These are phyloP conservation scores for Aurelia coerulea DNA, from an alignment of 30 jellyfish, hydroid and myxozoan genomes.

Conservation along the genomic window DNA sequence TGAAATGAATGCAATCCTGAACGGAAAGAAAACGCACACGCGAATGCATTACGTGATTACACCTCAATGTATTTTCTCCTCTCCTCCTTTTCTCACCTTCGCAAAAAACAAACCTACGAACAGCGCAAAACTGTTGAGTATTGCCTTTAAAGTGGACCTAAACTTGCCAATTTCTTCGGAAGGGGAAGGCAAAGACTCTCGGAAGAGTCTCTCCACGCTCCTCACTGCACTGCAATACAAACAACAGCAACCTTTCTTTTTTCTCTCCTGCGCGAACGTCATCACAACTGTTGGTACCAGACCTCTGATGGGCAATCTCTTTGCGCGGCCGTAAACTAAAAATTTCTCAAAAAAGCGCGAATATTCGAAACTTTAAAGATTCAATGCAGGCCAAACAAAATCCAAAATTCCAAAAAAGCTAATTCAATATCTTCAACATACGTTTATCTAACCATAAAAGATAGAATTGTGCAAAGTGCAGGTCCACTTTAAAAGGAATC, in stretches of 20 bases:
- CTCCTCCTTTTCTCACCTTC: too few relatives aligned
- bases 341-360: conserved; percentile 34
- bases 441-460: conserved; percentile 16
- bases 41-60: too few relatives aligned
- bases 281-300: conserved; percentile 35
- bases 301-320: conserved; percentile 45
- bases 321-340: conserved; percentile 43
- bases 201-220: too few relatives aligned
- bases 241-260: conserved; percentile 12
- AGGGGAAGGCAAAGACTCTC: neutral
- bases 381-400: conserved; percentile 23
- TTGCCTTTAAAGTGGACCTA: too few relatives aligned
- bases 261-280: conserved; percentile 41
- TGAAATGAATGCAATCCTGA: too few relatives aligned
- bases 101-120: too few relatives aligned
- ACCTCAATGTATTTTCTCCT: too few relatives aligned
- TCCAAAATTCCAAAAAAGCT: conserved; percentile 15
- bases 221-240: conserved; percentile 5
- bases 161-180: neutral
- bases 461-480: conserved; percentile 36
- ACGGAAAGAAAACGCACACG: too few relatives aligned
- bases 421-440: conserved; percentile 14
- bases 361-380: conserved; percentile 23
- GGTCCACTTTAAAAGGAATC: conserved; percentile 52
- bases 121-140: too few relatives aligned